Evolutionary conservation across 2,113 vertebrate genomes (phyloP).

Genomic region (Rhinolophus ferrumequinum): DNA sequence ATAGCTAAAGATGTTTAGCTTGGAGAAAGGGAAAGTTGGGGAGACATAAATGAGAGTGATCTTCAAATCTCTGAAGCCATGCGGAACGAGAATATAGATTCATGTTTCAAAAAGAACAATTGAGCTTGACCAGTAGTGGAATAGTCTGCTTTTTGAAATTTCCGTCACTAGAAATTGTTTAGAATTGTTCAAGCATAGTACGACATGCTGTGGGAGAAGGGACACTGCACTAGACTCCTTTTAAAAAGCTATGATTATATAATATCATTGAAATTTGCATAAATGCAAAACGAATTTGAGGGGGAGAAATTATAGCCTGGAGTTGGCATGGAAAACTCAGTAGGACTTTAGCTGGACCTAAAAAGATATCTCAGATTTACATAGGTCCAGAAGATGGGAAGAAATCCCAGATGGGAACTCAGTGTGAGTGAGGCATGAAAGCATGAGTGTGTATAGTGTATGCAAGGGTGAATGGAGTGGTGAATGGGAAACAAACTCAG

Average conservation of each 20-base stretch:
- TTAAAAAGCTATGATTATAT: conserved; percentile 28
- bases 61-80: conserved; percentile 9
- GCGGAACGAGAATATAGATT: not conserved
- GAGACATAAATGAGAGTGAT: not conserved
- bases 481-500: not conserved
- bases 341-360: not conserved
- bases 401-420: not conserved
- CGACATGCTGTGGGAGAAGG: conserved; percentile 34
- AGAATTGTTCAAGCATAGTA: conserved; percentile 27
- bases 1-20: conserved; percentile 16
- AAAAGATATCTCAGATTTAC: not conserved
- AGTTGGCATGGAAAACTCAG: not conserved
- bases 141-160: conserved; percentile 52
- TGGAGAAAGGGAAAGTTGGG: conserved; percentile 12
- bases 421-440: not conserved
- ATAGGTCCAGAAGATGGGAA: not conserved
- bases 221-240: not conserved
- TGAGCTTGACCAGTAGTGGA: conserved; percentile 20
- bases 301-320: not conserved
- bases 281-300: conserved; percentile 45
- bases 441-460: not conserved
- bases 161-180: not conserved
- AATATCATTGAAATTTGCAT: conserved; percentile 50
- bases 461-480: not conserved
- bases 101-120: conserved; percentile 2